phyloP scores from a whole-genome alignment of 2,113 vertebrate genomes.

The Laterallus jamaicensis region DNA sequence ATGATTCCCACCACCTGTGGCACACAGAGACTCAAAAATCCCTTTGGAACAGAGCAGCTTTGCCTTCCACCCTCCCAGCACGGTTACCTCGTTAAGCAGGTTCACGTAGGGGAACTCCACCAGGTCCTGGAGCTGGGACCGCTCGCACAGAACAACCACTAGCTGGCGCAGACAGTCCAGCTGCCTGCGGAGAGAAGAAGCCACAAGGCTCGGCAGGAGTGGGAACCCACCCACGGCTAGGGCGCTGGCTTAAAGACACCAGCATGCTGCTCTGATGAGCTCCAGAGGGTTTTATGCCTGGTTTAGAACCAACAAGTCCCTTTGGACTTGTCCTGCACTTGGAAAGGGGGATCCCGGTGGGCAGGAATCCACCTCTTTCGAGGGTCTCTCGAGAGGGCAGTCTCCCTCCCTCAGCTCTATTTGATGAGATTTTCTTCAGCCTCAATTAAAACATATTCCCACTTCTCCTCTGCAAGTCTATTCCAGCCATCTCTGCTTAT shows the following conservation, averaged over 20 bases:
- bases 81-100: conserved; percentile 89
- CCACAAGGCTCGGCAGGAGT: background rate
- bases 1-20: conserved; percentile 91
- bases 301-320: background rate
- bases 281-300: rapidly evolving
- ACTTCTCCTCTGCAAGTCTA: rapidly evolving
- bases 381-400: background rate
- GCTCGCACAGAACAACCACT: conserved; percentile 93
- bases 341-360: background rate
- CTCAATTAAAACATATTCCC: background rate
- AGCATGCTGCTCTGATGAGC: rapidly evolving
- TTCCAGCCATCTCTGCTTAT: background rate
- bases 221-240: background rate
- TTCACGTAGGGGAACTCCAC: conserved; percentile 93
- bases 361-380: background rate
- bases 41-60: rapidly evolving
- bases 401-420: background rate
- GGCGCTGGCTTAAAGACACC: background rate
- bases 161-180: conserved; percentile 94
- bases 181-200: conserved; percentile 75
- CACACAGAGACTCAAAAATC: background rate
- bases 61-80: rapidly evolving
- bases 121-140: conserved; percentile 91
- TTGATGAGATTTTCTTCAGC: background rate
- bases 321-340: background rate